Evolutionary conservation across 1,140 invertebrate genomes (phyloP), one percentile per base, ranked within the genome.

Genomic region (Formica exsecta): DNA sequence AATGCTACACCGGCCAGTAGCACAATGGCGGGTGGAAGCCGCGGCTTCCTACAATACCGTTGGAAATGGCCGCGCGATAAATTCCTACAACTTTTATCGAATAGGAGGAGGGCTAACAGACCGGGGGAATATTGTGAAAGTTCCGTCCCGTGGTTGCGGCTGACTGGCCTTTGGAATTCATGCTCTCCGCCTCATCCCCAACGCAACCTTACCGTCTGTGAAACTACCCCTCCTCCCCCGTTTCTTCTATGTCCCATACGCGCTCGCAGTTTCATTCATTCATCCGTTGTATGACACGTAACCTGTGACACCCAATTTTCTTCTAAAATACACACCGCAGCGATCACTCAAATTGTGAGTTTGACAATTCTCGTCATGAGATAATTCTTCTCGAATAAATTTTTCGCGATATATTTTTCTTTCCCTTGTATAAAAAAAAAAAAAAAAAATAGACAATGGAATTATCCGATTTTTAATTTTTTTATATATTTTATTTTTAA

Each of bases 51-150:
- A 93, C 92, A 92, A 92, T 93, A 85, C 90, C 87, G 71, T 89
- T 90, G 90, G 85, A 89, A 90, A 92, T 92, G 91, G 92, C 91
- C 89, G 86, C 89, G 91, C 91, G 93, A 93, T 94, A 93, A 94
- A 94, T 93, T 93, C 88, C 87, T 92, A 87, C 92, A 92, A 92
- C 92, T 93, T 93, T 93, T 92, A 93, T 93, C 91, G 91, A 91
- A 93, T 90, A 85, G 84, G 77, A 87, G 75, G 61, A 48, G 79
- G 80, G 85, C 90, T 92, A 93, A 93, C 92, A 86, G 92, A 89
- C 90, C 91, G 29, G 68, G 74, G 86, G 87, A 77, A 91, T 92
- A 92, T 93, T 90, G 91, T 90, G 91, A 92, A 93, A 91, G 87
- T 89, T 89, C 86, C 66, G 91, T 86, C 88, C 84, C 87, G 64